Conservation (phyloP, 2,888 invertebrate genomes). For the Troilus luridus region DNA sequence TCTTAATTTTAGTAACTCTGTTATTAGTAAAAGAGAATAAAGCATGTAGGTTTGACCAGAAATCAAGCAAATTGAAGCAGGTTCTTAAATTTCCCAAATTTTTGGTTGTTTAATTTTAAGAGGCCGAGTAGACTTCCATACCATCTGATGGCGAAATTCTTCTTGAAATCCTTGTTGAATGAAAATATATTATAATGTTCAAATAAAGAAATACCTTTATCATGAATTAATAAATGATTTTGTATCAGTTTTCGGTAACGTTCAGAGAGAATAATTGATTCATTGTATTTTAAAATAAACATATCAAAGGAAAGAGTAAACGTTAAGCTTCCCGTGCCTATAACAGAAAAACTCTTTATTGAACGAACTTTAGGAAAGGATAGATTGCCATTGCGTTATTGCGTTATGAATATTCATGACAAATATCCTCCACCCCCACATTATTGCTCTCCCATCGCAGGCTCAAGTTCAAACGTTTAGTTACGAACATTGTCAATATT, state of each 20-base stretch:
- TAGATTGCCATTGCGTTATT: constrained; percentile 15
- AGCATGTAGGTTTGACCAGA: too few relatives aligned
- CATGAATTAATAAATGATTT: background rate
- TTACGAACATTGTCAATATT: background rate
- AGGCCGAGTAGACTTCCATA: too few relatives aligned
- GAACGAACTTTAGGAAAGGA: background rate
- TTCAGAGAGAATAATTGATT: background rate
- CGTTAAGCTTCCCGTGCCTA: background rate
- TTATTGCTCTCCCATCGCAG: background rate
- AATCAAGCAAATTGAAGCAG: too few relatives aligned
- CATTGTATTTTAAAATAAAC: background rate
- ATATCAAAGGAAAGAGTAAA: background rate
- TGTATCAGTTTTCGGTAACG: background rate
- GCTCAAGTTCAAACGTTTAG: background rate
- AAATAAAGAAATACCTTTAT: background rate
- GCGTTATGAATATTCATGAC: constrained; percentile 13
- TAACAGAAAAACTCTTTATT: constrained; percentile 13
- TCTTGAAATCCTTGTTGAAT: too few relatives aligned
- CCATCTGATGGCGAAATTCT: too few relatives aligned
- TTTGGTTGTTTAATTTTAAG: too few relatives aligned
- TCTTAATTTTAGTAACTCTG: too few relatives aligned
- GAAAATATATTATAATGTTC: background rate
- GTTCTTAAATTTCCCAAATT: too few relatives aligned
- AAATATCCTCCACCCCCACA: background rate
- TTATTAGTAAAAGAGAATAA: too few relatives aligned